phyloP scores from a whole-genome alignment of 2,888 invertebrate genomes.

The Podabrus alpinus region DNA sequence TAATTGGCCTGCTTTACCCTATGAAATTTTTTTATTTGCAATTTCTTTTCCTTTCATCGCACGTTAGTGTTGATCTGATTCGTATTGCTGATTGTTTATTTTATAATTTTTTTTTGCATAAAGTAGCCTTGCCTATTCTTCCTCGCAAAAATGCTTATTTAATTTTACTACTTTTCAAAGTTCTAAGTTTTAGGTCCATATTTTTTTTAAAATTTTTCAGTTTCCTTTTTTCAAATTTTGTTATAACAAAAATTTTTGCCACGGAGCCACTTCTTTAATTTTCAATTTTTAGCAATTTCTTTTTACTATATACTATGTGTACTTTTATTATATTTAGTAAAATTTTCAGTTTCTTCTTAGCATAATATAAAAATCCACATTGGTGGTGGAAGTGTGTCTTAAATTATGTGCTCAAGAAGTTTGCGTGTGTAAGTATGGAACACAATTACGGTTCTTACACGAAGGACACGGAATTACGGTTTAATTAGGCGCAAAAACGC shows the following conservation, averaged over 20 bases:
- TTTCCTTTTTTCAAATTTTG: background rate
- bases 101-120: background rate
- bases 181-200: background rate
- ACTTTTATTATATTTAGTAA: background rate
- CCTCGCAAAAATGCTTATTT: background rate
- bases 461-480: background rate
- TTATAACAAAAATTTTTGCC: background rate
- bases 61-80: background rate
- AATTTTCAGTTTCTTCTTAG: background rate
- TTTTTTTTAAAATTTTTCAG: background rate
- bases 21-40: background rate
- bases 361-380: background rate
- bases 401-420: background rate
- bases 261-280: background rate
- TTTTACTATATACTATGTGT: background rate
- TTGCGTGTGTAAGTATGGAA: conserved; percentile 3
- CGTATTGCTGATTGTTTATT: background rate
- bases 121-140: background rate
- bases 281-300: background rate
- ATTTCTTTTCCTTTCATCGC: background rate
- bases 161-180: background rate
- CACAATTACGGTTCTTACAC: conserved; percentile 8
- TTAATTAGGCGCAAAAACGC: background rate
- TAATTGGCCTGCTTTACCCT: background rate
- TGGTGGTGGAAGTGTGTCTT: background rate